Conservation (phyloP, 2,888 invertebrate species). For the Chloromyia formosa region DNA sequence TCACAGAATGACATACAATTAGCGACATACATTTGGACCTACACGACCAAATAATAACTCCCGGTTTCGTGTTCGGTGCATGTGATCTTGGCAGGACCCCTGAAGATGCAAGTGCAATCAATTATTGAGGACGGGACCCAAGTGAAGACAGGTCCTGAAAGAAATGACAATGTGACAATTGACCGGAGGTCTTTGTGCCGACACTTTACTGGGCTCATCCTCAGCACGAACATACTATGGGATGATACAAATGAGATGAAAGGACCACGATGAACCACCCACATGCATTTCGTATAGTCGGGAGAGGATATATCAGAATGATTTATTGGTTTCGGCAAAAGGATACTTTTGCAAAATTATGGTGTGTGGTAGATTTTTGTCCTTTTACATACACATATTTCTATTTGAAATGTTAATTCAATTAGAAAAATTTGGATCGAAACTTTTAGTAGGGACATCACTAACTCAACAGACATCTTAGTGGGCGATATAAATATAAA, state of each 20-base stretch:
- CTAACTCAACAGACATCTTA: too few species aligned
- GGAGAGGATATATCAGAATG: slow-evolving; percentile 6
- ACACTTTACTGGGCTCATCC: slow-evolving; percentile 49
- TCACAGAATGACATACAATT: slow-evolving; percentile 30
- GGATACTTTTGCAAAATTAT: too few species aligned
- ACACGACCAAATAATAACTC: slow-evolving; percentile 39
- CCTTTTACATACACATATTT: too few species aligned
- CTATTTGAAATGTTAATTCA: too few species aligned
- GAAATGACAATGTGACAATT: slow-evolving; percentile 54
- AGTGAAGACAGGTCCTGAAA: slow-evolving; percentile 54
- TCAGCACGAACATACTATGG: background rate
- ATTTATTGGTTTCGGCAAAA: slow-evolving; percentile 12
- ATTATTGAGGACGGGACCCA: slow-evolving; percentile 47
- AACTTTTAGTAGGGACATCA: too few species aligned
- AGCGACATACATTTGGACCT: slow-evolving; percentile 39
- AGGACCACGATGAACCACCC: slow-evolving; percentile 43
- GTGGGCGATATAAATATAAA: too few species aligned
- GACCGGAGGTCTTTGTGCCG: slow-evolving; percentile 50
- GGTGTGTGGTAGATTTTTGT: too few species aligned
- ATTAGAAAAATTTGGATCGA: too few species aligned
- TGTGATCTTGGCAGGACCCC: slow-evolving; percentile 51
- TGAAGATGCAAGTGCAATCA: slow-evolving; percentile 52
- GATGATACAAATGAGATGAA: slow-evolving; percentile 11
- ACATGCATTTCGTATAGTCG: slow-evolving; percentile 33
- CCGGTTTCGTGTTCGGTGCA: slow-evolving; percentile 48